Percentiles rank a stretch among this genome's conserved stretches.
Conservation (phyloP, 2,888 invertebrate genomes). For the Apodemia hepburni region DNA sequence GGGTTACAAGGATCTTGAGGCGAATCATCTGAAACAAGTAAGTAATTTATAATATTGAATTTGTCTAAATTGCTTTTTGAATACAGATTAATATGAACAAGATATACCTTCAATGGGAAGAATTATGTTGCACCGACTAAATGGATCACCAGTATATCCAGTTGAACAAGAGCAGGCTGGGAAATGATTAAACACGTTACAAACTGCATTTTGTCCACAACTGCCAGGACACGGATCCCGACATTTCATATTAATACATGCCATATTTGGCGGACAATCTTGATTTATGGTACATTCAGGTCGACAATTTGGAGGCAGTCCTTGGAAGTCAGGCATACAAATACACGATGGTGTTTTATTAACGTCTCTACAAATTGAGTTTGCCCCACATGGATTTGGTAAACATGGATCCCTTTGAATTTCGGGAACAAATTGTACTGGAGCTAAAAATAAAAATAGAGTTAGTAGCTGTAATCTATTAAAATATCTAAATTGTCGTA, state of each 20-base stretch:
- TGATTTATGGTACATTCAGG: slow-evolving; percentile 87
- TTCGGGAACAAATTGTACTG: slow-evolving; percentile 46
- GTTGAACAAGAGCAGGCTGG: slow-evolving; percentile 85
- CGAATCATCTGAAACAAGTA: slow-evolving; percentile 51
- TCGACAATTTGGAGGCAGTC: slow-evolving; percentile 86
- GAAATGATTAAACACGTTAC: slow-evolving; percentile 84
- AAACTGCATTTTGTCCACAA: slow-evolving; percentile 83
- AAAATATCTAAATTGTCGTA: slow-evolving; percentile 11
- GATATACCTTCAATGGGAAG: slow-evolving; percentile 64
- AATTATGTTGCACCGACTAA: slow-evolving; percentile 80
- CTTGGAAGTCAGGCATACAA: slow-evolving; percentile 82
- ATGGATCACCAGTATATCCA: slow-evolving; percentile 90
- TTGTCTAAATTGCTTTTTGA: not conserved
- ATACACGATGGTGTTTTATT: slow-evolving; percentile 83
- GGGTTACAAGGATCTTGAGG: slow-evolving; percentile 84
- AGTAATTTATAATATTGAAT: not conserved
- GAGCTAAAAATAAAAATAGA: slow-evolving; percentile 41
- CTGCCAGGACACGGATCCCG: slow-evolving; percentile 87
- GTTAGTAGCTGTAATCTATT: slow-evolving; percentile 9
- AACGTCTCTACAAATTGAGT: slow-evolving; percentile 82
- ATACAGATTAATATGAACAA: not conserved
- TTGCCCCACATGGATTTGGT: slow-evolving; percentile 86
- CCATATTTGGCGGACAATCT: slow-evolving; percentile 85
- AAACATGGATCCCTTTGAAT: slow-evolving; percentile 81
- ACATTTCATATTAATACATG: slow-evolving; percentile 88